Base-by-base conservation (phyloP, 2,888 invertebrate genomes). In the Ischnura elegans region DNA sequence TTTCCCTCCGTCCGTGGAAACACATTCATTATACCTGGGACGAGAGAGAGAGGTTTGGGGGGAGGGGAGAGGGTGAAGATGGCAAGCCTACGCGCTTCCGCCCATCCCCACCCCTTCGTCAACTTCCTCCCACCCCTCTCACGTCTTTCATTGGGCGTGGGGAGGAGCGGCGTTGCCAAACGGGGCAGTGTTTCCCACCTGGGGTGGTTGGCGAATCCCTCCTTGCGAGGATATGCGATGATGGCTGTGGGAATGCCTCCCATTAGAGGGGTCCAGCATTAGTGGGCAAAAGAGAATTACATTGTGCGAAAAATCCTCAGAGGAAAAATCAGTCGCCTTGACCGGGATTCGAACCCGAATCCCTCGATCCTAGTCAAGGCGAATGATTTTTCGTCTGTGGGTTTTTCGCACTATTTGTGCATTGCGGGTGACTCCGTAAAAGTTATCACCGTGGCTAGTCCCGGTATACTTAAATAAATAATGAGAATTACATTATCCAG, bases 11-110 rank as follows among this genome's bases (percentile, higher is more conserved):
- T 61, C 61, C 61, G 25, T 61, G 61, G 61, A 61, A 61, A 61
- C 61, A 61, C 61, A 61, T 61, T 61, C 61, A 61, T 61, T 61
- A 61, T n/a, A 61, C 61, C 61, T 61, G 61, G n/a, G 25, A n/a
- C 61, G 85, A 13, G 42, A 3, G 25, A 43, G 84, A 0, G 2
- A 19, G 43, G 19, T 4, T 21, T 21, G 85, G 16, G 85, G 85
- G 85, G 42, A 85, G 19, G 29, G 3, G 45, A 3, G 21, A 21
- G 43, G 42, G 43, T 4, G 85, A 42, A 21, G 85, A 21, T 42
- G 13, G 42, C 45, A 43, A 45, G 16, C 85, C 45, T 85, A 43
- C 85, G 43, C 45, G 85, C 85, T 45, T 42, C 85, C 45, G 85
- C 85, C 85, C 45, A 16, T 6, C 85, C 36, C 85, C 45, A 29